These are phyloP conservation scores for Nothobranchius furzeri DNA, from an alignment of 2,113 vertebrate species.

Conservation along the genomic window DNA sequence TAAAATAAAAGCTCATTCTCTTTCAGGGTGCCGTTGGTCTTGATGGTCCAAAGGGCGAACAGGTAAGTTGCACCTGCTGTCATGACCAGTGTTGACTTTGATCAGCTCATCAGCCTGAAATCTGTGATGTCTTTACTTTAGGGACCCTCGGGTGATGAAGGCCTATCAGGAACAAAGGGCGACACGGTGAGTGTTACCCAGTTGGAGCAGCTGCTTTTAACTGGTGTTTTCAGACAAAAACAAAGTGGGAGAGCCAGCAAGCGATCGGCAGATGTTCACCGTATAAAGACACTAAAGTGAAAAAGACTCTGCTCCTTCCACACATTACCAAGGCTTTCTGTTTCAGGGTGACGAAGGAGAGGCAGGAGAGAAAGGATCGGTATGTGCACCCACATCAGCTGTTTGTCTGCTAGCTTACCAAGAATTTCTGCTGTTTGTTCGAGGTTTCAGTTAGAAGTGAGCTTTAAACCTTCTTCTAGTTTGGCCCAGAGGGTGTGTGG, in stretches of 20 bases:
- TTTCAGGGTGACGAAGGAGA: slow-evolving; percentile 78
- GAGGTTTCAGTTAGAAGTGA: neutral
- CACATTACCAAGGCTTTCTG: neutral
- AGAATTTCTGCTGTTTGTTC: neutral
- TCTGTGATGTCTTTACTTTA: slow-evolving; percentile 58
- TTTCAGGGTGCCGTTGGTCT: slow-evolving; percentile 87
- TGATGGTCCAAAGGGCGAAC: slow-evolving; percentile 88
- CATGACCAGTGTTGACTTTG: neutral
- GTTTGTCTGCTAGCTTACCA: neutral
- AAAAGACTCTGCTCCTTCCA: neutral
- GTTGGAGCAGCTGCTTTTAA: too few species aligned
- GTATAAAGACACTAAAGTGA: too few species aligned
- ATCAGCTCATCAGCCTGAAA: neutral
- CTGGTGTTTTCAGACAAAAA: too few species aligned
- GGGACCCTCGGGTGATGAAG: slow-evolving; percentile 89
- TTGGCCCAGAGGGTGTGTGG: neutral
- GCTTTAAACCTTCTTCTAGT: neutral
- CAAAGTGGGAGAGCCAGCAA: too few species aligned
- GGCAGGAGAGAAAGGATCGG: slow-evolving; percentile 79
- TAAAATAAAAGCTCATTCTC: neutral
- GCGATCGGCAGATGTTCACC: too few species aligned
- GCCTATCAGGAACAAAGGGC: slow-evolving; percentile 85
- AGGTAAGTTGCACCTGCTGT: slow-evolving; percentile 71
- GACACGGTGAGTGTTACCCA: slow-evolving; percentile 82
- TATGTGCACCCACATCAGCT: slow-evolving; percentile 40